phyloP scores from a whole-genome alignment of 2,888 invertebrate genomes.

The Lasioglossum figueresi region DNA sequence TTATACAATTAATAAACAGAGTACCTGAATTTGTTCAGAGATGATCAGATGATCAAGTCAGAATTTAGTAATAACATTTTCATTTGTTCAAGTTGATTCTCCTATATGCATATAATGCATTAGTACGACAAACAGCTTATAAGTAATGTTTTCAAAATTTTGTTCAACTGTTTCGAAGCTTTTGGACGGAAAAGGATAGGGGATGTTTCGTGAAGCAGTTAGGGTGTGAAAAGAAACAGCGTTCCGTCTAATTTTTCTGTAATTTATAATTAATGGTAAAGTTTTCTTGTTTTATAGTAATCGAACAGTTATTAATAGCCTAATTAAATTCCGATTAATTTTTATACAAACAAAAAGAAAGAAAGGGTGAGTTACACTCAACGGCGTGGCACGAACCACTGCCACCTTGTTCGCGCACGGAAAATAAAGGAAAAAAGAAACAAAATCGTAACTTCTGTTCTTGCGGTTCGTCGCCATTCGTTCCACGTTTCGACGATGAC shows the following conservation, averaged over 20 bases:
- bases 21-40: neutral
- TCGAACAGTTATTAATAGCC: slow-evolving; percentile 82
- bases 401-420: slow-evolving; percentile 72
- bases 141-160: neutral
- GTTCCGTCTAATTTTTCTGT: slow-evolving; percentile 74
- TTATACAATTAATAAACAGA: neutral
- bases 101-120: no score
- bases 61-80: neutral
- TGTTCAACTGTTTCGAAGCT: neutral
- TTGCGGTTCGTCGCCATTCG: slow-evolving; percentile 39
- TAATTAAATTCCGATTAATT: slow-evolving; percentile 82
- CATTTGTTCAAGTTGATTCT: neutral
- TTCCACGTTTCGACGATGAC: slow-evolving; percentile 61
- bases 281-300: slow-evolving; percentile 81
- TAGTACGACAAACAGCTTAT: neutral
- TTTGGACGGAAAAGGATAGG: neutral
- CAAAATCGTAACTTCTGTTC: slow-evolving; percentile 34
- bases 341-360: slow-evolving; percentile 81
- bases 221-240: neutral
- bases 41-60: neutral
- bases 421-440: slow-evolving; percentile 59
- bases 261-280: slow-evolving; percentile 83
- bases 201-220: neutral
- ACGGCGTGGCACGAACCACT: slow-evolving; percentile 78
- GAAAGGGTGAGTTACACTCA: slow-evolving; percentile 79